Base-by-base conservation (phyloP, 2,113 vertebrate species). In the Eulemur macaco region DNA sequence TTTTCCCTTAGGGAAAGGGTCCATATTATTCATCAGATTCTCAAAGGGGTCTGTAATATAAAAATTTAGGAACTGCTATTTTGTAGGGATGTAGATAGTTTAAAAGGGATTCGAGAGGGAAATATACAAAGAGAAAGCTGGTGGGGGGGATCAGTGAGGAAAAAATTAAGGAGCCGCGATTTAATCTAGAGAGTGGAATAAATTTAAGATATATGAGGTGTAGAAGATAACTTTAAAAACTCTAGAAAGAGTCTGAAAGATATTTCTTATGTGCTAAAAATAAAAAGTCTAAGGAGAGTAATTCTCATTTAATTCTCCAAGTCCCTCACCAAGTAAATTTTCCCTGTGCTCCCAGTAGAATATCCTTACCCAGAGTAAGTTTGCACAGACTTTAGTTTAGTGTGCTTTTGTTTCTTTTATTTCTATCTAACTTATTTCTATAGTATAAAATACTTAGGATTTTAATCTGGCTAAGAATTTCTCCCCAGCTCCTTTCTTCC, bases 401-500 rank as follows among this genome's bases (percentile, higher is more conserved):
- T 34, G 54, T 56, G 18, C 45, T 88, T 88, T 93, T 94, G 58
- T 93, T 60, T 92, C 64, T 76, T 93, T 97, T 50, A 64, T 34
- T 86, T 82, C 76, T 71, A 94, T 34, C 39, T 89, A 73, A 87
- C 8, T 73, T 60, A 92, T 86, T 94, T 94, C 52, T 84, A 11
- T 58, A 74, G 88, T n/a, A n/a, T 71, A 90, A 92, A 89, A 76
- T 89, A 86, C 29, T 82, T 85, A 89, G 89, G 58, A 29, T 94
- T 95, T 95, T 96, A 77, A 95, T 94, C 86, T 80, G 77, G 95
- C 96, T 96, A 89, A 83, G 90, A 94, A 68, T 95, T 71, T 96
- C 90, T 92, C 93, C 95, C 93, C 89, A 89, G 96, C 91, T 89
- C 94, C 93, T 97, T 97, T 97, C 97, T 97, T 97, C 96, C 98